phyloP scores from a whole-genome alignment of 2,113 vertebrate genomes.

The Cheilinus undulatus region DNA sequence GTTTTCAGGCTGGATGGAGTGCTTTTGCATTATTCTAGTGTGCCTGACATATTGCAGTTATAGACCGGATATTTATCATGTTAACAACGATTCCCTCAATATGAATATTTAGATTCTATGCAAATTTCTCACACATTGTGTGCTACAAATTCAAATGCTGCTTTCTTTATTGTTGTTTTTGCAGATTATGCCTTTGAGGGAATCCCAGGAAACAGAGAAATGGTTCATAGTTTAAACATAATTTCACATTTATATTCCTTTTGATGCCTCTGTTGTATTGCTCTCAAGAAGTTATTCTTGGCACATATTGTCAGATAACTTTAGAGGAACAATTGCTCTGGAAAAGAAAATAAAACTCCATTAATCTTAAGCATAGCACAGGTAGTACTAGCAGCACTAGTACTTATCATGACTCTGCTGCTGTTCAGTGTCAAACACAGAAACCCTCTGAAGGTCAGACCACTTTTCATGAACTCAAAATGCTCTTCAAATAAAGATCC shows the following conservation, averaged over 20 bases:
- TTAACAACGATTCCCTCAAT: slow-evolving; percentile 46
- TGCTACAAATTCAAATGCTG: slow-evolving; percentile 41
- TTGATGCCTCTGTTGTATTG: slow-evolving; percentile 46
- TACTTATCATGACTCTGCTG: slow-evolving; percentile 2
- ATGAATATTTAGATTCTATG: slow-evolving; percentile 76
- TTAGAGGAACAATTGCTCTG: slow-evolving; percentile 10
- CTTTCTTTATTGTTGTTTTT: slow-evolving; percentile 45
- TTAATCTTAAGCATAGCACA: background rate
- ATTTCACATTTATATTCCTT: slow-evolving; percentile 56
- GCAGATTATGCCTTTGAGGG: slow-evolving; percentile 59
- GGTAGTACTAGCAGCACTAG: background rate
- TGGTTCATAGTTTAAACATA: slow-evolving; percentile 39
- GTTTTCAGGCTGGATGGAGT: too few relatives aligned
- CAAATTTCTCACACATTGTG: slow-evolving; percentile 40
- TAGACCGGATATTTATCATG: slow-evolving; percentile 30
- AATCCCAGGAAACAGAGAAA: slow-evolving; percentile 61
- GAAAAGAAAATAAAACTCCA: background rate
- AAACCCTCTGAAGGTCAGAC: slow-evolving; percentile 71
- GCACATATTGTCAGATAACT: slow-evolving; percentile 34
- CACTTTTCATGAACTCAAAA: slow-evolving; percentile 54
- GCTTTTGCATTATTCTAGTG: slow-evolving; percentile 6
- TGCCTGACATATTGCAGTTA: slow-evolving; percentile 29
- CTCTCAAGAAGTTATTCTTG: slow-evolving; percentile 10
- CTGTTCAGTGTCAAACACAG: slow-evolving; percentile 34
- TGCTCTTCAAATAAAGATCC: slow-evolving; percentile 25